Base-by-base conservation (phyloP, 1,140 invertebrate genomes). In the Heterodera schachtii region DNA sequence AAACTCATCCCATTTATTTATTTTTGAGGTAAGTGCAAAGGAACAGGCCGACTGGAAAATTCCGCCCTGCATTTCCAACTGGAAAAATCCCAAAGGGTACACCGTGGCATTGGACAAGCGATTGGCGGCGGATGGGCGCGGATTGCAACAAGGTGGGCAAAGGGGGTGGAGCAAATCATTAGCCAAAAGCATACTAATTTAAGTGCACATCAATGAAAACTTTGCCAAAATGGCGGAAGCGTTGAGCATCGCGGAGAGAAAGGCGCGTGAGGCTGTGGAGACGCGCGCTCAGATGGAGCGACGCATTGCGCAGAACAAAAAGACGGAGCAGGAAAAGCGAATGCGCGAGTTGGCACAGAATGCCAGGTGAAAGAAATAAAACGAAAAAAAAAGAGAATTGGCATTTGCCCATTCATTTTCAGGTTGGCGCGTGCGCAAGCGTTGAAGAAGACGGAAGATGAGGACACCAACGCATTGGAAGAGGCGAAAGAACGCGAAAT, bases 41-140 rank as follows among this genome's bases (percentile, higher is more conserved):
- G 97, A 99, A 90, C 97, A 99, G 90, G 94, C 97, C 83, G 97
- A 99, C 91, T 99, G 98, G 98, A 98, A 98, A 91, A 98, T 99
- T 86, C 98, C 98, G 21, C 98, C 98, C 0, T 99, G 97, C 89
- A 98, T 99, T 83, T 97, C 95, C 16, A 99, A 99, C 89, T 99
- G 97, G 97, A 99, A 99, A 91, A 99, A 99, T 90, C 95, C 96
- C 3, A 92, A 98, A 96, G 91, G 96, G 88, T 99, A 98, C 91
- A 99, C 97, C 0, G 98, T 99, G 88, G 97, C 97, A 0, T 91
- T 99, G 81, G 97, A 99, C 90, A 99, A 99, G 92, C 93, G 98
- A 86, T 91, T 99, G 84, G 98, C 97, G 2, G 97, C 97, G 16
- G 98, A 99, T 91, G 98, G 98, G 0, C 92, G 98, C 73, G 97